Conservation (phyloP, 2,888 invertebrate species). For the Ceriagrion tenellum region DNA sequence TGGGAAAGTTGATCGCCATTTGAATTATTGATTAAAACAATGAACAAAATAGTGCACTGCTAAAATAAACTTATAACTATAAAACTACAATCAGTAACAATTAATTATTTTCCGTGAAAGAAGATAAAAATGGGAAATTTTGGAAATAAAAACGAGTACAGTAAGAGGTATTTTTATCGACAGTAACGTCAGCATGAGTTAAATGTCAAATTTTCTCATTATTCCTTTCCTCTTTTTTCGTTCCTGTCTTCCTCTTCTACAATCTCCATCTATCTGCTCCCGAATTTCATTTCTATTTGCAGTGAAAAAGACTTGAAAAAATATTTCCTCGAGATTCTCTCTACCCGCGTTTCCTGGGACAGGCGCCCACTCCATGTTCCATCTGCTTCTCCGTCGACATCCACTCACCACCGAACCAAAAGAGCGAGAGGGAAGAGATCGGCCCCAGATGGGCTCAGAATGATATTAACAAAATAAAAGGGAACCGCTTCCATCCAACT, state of each 20-base stretch:
- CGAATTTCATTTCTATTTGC: background rate
- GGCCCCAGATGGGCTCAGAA: background rate
- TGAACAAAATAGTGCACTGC: too few relatives aligned
- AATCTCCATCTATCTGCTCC: background rate
- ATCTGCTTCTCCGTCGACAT: background rate
- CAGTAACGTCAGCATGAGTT: too few relatives aligned
- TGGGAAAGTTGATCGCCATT: too few relatives aligned
- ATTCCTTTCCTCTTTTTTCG: background rate
- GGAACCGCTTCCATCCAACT: background rate
- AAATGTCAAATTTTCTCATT: background rate
- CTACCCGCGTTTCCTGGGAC: background rate
- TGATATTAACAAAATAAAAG: background rate
- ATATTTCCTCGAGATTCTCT: background rate
- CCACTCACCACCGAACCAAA: background rate
- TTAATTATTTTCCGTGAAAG: too few relatives aligned
- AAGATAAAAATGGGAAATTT: too few relatives aligned
- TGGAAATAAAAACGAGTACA: too few relatives aligned
- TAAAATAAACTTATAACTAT: too few relatives aligned
- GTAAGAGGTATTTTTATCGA: too few relatives aligned
- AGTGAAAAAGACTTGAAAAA: background rate
- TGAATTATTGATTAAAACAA: too few relatives aligned
- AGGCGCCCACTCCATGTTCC: background rate
- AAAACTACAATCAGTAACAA: too few relatives aligned
- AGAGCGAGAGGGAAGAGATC: background rate
- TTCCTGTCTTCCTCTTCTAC: background rate